phyloP scores from a whole-genome alignment of 2,888 invertebrate genomes.

The Trachelus troglodyta region DNA sequence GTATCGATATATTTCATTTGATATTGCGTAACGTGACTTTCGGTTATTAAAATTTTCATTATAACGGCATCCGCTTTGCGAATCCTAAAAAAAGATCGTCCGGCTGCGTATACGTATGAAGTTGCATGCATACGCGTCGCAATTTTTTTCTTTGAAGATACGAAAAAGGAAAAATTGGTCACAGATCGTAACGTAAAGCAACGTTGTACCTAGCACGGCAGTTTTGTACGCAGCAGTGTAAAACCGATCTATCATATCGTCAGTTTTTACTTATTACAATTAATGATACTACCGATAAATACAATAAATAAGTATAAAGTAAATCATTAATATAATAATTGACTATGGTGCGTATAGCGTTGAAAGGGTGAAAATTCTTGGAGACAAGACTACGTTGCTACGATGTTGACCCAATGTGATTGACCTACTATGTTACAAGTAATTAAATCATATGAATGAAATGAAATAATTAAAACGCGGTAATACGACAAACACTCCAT shows the following conservation, averaged over 20 bases:
- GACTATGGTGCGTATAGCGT: constrained; percentile 30
- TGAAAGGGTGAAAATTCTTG: constrained; percentile 30
- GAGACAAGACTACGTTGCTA: constrained; percentile 36
- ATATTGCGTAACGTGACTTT: neutral
- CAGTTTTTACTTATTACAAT: constrained; percentile 50
- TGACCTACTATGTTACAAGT: constrained; percentile 27
- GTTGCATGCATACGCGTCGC: neutral
- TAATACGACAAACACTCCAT: neutral
- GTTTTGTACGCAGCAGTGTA: constrained; percentile 37
- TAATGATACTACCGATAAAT: constrained; percentile 39
- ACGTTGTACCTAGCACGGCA: constrained; percentile 13
- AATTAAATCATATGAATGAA: neutral
- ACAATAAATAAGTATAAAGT: constrained; percentile 38
- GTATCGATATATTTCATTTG: neutral
- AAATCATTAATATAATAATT: constrained; percentile 23
- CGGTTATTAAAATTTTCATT: constrained; percentile 1
- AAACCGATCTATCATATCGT: constrained; percentile 54
- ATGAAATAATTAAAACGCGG: neutral
- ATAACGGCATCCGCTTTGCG: neutral
- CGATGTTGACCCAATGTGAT: constrained; percentile 43
- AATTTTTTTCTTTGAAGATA: neutral
- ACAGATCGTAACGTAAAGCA: neutral
- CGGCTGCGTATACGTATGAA: neutral
- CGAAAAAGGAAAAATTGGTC: neutral
- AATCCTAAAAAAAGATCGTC: neutral